These are phyloP conservation scores for Nothoprocta pentlandii DNA, from an alignment of 2,113 vertebrate genomes.

Conservation along the genomic window DNA sequence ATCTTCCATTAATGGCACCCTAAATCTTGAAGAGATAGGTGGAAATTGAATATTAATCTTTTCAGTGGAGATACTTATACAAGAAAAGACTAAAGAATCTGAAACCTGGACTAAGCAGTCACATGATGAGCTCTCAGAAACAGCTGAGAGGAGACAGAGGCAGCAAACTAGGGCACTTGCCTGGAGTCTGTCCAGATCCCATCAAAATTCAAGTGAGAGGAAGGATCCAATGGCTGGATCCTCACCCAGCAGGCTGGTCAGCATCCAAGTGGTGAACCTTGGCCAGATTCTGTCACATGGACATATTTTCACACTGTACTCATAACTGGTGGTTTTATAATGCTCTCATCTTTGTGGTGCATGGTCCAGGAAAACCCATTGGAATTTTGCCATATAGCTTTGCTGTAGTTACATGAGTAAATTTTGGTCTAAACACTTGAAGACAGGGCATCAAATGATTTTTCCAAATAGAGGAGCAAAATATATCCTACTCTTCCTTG, in stretches of 20 bases:
- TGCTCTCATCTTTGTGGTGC: constrained; percentile 13
- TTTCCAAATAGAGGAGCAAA: background rate
- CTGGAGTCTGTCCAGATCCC: background rate
- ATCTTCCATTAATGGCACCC: background rate
- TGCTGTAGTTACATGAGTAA: background rate
- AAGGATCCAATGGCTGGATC: background rate
- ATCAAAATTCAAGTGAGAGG: background rate
- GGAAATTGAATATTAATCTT: background rate
- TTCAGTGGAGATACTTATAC: background rate
- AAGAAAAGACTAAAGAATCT: background rate
- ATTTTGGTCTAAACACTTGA: background rate
- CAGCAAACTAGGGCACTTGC: background rate
- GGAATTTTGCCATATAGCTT: background rate
- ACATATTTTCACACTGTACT: constrained; percentile 17
- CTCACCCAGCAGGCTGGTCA: background rate
- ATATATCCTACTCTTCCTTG: background rate
- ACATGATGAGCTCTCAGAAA: background rate
- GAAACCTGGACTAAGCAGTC: background rate
- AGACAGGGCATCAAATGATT: background rate
- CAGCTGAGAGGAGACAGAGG: background rate
- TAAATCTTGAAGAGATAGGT: background rate
- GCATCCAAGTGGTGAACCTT: constrained; percentile 36
- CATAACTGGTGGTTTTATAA: constrained; percentile 24
- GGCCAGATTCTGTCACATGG: background rate
- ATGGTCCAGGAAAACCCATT: constrained; percentile 23